Evolutionary conservation across 1,140 invertebrate genomes (phyloP).

Genomic region (Panagrolaimus sp.): DNA sequence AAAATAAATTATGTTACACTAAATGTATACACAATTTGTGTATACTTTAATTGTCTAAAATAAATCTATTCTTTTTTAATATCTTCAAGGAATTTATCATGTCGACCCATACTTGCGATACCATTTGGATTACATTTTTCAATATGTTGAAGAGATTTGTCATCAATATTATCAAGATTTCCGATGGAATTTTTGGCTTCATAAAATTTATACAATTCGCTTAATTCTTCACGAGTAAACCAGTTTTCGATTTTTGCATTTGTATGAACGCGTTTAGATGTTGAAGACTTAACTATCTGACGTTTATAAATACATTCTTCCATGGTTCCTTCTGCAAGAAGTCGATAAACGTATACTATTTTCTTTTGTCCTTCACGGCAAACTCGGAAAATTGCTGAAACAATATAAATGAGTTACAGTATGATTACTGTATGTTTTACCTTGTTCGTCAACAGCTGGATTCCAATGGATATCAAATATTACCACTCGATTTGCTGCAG

Average conservation of each 20-base stretch:
- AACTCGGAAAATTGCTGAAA: conserved; percentile 79
- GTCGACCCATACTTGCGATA: too few relatives aligned
- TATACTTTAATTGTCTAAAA: too few relatives aligned
- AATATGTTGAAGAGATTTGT: too few relatives aligned
- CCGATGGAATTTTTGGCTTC: too few relatives aligned
- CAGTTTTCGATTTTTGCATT: conserved; percentile 92
- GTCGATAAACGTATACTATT: conserved; percentile 87
- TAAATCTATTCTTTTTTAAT: too few relatives aligned
- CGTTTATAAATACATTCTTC: conserved; percentile 97
- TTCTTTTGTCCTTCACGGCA: conserved; percentile 74
- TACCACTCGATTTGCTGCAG: conserved; percentile 90
- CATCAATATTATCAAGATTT: too few relatives aligned
- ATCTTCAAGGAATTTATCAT: too few relatives aligned
- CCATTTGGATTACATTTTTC: too few relatives aligned
- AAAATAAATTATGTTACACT: too few relatives aligned
- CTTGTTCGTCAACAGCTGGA: conserved; percentile 90
- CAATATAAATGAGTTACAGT: too few relatives aligned
- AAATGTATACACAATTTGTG: too few relatives aligned
- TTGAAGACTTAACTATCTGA: conserved; percentile 86
- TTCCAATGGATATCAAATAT: conserved; percentile 98
- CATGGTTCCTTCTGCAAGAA: conserved; percentile 73
- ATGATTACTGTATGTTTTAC: too few relatives aligned
- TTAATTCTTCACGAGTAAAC: conserved; percentile 79
- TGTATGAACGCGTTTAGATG: conserved; percentile 87
- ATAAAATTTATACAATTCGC: conserved; percentile 77